phyloP scores from a whole-genome alignment of 2,113 vertebrate species.

The Thryonomys swinderianus region DNA sequence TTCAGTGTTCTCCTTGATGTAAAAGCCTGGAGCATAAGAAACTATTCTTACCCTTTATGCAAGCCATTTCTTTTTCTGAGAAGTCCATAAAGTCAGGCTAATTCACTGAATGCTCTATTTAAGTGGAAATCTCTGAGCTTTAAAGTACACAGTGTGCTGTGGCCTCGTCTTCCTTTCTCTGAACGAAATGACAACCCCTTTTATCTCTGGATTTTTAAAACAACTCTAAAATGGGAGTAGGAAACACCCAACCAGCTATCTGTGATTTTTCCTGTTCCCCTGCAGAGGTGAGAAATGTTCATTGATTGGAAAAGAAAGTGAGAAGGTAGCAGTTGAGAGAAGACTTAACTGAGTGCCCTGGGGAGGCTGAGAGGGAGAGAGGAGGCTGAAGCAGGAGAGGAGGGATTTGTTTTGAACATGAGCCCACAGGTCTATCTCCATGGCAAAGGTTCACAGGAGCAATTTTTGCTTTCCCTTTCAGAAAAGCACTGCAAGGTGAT shows the following conservation, averaged over 20 bases:
- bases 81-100: conserved; percentile 54
- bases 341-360: background rate
- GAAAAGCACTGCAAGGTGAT: background rate
- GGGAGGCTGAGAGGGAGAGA: background rate
- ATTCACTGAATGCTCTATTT: conserved; percentile 41
- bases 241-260: background rate
- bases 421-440: background rate
- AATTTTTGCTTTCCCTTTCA: background rate
- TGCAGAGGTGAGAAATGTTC: background rate
- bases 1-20: conserved; percentile 19
- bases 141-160: background rate
- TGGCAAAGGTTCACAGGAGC: background rate
- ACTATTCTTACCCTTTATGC: conserved; percentile 10
- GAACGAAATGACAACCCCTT: background rate
- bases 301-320: background rate
- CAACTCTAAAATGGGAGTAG: background rate
- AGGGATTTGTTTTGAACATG: background rate
- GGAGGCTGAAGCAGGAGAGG: background rate
- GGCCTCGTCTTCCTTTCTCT: background rate
- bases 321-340: background rate
- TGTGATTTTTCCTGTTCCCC: background rate
- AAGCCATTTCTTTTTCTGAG: conserved; percentile 27
- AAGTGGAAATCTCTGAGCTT: conserved; percentile 56
- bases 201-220: background rate
- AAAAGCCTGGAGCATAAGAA: conserved; percentile 65